These are phyloP conservation scores for Meandrina meandrites DNA, from an alignment of 92 coral and sea anemone species.

Conservation along the genomic window DNA sequence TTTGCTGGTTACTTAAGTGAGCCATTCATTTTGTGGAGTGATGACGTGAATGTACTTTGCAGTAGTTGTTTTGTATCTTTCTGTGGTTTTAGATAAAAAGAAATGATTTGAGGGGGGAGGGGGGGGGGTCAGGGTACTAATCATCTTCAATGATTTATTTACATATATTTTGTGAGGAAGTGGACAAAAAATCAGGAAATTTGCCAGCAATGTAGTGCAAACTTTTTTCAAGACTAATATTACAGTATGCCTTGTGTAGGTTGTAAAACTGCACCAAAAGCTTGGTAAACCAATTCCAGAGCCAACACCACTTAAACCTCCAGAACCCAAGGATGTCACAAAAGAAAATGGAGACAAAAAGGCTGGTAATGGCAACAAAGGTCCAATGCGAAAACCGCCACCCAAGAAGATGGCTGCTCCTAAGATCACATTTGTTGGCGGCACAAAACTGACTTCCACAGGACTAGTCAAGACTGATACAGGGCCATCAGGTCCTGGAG, in stretches of 20 bases:
- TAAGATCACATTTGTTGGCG: constrained; percentile 94
- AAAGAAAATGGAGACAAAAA: constrained; percentile 76
- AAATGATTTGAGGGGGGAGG: not conserved
- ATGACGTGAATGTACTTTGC: not conserved
- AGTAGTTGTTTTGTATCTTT: no score
- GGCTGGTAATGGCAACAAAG: constrained; percentile 63
- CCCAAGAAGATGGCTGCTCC: constrained; percentile 82
- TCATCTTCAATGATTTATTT: not conserved
- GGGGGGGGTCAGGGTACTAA: not conserved
- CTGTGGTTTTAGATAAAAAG: no score
- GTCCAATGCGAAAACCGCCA: constrained; percentile 50
- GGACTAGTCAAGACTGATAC: constrained; percentile 65
- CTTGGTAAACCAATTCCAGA: constrained; percentile 99
- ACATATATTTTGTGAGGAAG: not conserved
- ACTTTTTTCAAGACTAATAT: not conserved
- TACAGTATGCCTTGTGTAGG: constrained; percentile 41
- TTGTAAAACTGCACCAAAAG: constrained; percentile 90
- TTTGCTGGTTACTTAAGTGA: not conserved
- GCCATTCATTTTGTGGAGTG: not conserved
- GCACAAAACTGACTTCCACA: constrained; percentile 84
- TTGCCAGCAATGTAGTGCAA: not conserved
- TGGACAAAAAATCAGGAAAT: not conserved
- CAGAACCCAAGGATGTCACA: constrained; percentile 72
- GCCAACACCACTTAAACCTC: constrained; percentile 81
- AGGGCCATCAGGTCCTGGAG: constrained; percentile 23